phyloP scores from a whole-genome alignment of 2,113 vertebrate species.

The Pachypanchax playfairii region DNA sequence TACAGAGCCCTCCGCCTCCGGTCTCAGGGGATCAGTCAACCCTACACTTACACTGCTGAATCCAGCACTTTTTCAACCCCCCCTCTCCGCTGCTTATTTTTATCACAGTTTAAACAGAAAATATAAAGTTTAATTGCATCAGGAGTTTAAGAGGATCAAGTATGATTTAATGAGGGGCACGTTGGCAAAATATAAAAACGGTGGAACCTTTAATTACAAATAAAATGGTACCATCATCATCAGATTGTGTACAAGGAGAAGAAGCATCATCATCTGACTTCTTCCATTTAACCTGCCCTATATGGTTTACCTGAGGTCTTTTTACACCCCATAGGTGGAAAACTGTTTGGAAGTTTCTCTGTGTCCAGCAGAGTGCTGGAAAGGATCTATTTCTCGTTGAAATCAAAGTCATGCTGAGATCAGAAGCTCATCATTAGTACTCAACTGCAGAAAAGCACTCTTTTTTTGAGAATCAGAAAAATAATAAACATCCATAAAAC shows the following conservation, averaged over 20 bases:
- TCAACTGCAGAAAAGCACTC: conserved; percentile 40
- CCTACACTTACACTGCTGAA: conserved; percentile 32
- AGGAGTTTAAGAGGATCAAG: conserved; percentile 13
- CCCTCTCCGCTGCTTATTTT: conserved; percentile 34
- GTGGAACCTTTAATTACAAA: not conserved
- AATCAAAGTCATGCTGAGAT: conserved; percentile 57
- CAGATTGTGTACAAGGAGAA: not conserved
- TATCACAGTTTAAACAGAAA: conserved; percentile 36
- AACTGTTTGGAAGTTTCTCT: conserved; percentile 27
- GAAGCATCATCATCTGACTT: not conserved
- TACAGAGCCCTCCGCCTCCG: conserved; percentile 53
- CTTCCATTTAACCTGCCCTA: too few relatives aligned
- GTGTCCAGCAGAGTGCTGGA: conserved; percentile 43
- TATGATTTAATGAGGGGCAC: conserved; percentile 15
- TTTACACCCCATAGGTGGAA: conserved; percentile 16
- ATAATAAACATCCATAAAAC: conserved; percentile 14
- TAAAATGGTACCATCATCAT: not conserved
- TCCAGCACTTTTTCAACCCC: conserved; percentile 38
- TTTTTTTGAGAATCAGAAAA: conserved; percentile 30
- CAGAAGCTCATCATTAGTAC: conserved; percentile 59
- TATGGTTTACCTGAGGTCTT: too few relatives aligned
- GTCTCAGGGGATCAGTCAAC: conserved; percentile 46
- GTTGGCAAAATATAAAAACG: conserved; percentile 14
- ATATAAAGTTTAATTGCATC: conserved; percentile 27
- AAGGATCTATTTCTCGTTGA: conserved; percentile 39